Evolutionary conservation across 92 coral and sea anemone genomes (phyloP).

Genomic region (Zoanthus sociatus): DNA sequence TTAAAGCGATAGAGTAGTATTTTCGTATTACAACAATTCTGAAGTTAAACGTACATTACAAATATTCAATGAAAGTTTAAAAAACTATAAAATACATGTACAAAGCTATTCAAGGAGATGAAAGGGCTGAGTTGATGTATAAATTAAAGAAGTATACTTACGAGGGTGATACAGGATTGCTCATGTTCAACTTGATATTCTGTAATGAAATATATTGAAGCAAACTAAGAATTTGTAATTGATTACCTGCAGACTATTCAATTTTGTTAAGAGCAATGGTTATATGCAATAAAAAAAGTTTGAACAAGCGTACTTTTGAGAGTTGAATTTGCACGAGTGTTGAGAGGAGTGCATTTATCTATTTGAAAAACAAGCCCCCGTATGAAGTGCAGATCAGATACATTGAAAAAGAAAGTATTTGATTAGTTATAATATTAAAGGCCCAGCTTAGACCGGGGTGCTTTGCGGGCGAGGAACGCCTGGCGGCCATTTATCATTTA

Average conservation of each 20-base stretch:
- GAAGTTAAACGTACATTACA: constrained; percentile 24
- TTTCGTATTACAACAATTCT: constrained; percentile 21
- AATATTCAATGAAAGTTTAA: constrained; percentile 18
- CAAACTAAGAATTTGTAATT: constrained; percentile 22
- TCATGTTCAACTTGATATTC: constrained; percentile 24
- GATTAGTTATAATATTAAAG: constrained; percentile 36
- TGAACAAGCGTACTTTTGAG: constrained; percentile 30
- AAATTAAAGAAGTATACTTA: constrained; percentile 21
- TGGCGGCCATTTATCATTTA: constrained; percentile 51
- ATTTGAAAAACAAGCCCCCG: constrained; percentile 35
- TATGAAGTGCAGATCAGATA: constrained; percentile 34
- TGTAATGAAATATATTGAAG: constrained; percentile 20
- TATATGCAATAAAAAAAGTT: constrained; percentile 21
- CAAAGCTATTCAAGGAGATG: constrained; percentile 22
- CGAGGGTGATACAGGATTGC: constrained; percentile 27
- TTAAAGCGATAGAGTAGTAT: constrained; percentile 20
- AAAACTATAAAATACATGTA: constrained; percentile 21
- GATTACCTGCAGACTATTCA: constrained; percentile 25
- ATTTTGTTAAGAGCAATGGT: constrained; percentile 24
- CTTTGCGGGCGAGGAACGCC: constrained; percentile 46
- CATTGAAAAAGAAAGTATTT: constrained; percentile 24
- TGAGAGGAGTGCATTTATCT: constrained; percentile 35
- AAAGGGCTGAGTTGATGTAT: constrained; percentile 25
- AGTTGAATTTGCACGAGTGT: constrained; percentile 35
- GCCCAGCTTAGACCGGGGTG: constrained; percentile 59